These are phyloP conservation scores for Protonibea diacanthus DNA, from an alignment of 2,797 vertebrate genomes.

Conservation along the genomic window DNA sequence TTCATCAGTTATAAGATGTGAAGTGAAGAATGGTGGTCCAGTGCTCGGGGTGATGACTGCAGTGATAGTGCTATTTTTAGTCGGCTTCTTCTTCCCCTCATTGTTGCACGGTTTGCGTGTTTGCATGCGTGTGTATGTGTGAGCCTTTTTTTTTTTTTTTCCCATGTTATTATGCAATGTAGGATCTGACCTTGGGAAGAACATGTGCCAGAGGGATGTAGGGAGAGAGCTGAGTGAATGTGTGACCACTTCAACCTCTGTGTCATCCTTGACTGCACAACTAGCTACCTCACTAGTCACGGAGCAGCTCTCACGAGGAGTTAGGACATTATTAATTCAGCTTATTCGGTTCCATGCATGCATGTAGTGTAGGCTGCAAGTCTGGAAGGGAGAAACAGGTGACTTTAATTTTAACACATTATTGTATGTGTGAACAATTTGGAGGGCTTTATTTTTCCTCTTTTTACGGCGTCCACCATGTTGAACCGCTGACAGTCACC, in stretches of 20 bases:
- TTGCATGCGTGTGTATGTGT: slow-evolving; percentile 55
- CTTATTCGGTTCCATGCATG: slow-evolving; percentile 31
- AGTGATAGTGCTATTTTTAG: slow-evolving; percentile 76
- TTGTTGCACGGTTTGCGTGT: slow-evolving; percentile 63
- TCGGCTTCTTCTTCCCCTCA: slow-evolving; percentile 55
- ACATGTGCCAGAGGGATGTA: slow-evolving; percentile 73
- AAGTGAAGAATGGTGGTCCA: slow-evolving; percentile 66
- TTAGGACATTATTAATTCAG: slow-evolving; percentile 54
- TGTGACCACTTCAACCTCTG: slow-evolving; percentile 80
- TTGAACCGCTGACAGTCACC: too few species aligned
- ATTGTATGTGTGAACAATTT: neutral
- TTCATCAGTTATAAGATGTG: slow-evolving; percentile 59
- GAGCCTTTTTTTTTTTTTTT: slow-evolving; percentile 11
- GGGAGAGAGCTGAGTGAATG: slow-evolving; percentile 73
- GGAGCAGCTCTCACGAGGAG: slow-evolving; percentile 58
- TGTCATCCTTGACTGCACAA: slow-evolving; percentile 82
- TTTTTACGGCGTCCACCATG: too few species aligned
- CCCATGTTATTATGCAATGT: slow-evolving; percentile 78
- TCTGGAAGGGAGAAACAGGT: neutral
- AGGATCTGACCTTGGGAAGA: slow-evolving; percentile 81
- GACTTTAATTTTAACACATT: slow-evolving; percentile 2
- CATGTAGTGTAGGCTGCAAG: neutral
- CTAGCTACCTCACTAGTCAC: slow-evolving; percentile 65
- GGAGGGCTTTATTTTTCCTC: too few species aligned
- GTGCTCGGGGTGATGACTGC: slow-evolving; percentile 67